phyloP scores from a whole-genome alignment of 1,140 invertebrate species.

The Atta cephalotes region DNA sequence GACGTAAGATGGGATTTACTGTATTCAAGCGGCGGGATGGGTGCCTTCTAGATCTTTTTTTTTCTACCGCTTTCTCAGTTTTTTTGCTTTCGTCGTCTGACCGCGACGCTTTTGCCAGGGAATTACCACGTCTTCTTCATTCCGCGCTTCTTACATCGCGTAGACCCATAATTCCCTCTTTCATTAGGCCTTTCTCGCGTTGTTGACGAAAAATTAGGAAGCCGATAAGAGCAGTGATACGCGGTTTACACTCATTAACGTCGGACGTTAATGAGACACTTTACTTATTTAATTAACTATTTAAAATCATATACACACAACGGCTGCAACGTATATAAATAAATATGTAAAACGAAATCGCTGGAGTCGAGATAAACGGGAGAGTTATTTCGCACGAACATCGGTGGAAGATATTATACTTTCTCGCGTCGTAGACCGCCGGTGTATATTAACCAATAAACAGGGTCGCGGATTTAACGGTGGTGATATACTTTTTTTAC shows the following conservation, averaged over 20 bases:
- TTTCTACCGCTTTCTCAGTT: background rate
- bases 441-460: constrained; percentile 52
- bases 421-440: background rate
- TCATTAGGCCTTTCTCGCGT: background rate
- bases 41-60: background rate
- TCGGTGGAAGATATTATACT: background rate
- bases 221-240: background rate
- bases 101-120: background rate
- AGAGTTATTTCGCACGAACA: background rate
- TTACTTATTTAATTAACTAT: constrained; percentile 14
- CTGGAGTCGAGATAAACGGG: background rate
- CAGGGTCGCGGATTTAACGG: constrained; percentile 38
- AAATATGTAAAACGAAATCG: constrained; percentile 28
- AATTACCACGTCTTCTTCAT: constrained; percentile 36
- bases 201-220: background rate
- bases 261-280: constrained; percentile 2
- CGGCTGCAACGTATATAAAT: background rate
- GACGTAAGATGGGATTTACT: constrained; percentile 53
- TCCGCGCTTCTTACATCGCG: background rate
- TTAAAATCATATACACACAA: background rate
- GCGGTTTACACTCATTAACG: constrained; percentile 2
- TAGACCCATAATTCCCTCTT: background rate
- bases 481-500: constrained; percentile 49
- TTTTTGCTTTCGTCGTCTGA: background rate
- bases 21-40: constrained; percentile 31